Base-by-base conservation (phyloP, 2,797 vertebrate genomes). In the Melanitta fusca region DNA sequence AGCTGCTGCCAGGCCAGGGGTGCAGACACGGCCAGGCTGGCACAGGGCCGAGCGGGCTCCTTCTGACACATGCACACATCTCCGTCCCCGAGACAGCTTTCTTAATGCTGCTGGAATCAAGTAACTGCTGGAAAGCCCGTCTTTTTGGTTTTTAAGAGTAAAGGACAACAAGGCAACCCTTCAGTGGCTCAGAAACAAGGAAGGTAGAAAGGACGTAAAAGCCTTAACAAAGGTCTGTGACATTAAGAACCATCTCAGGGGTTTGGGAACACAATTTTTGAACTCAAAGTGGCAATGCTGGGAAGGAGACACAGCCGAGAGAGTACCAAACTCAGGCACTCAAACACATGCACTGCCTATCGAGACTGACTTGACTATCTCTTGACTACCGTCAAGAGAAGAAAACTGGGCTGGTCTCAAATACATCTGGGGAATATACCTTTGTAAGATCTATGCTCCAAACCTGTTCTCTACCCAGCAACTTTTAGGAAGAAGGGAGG, bases 1-100 rank as follows among this genome's bases (percentile, higher is more conserved):
- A 58, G 68, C 71, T 80, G 80, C 80, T 95, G 73, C 60, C 36
- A 71, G 70, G 47, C 54, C 51, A 90, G 16, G 8, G 21, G 43
- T 30, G 43, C 73, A 88, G 84, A 75, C 6, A 56, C n/a, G 45
- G 13, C 19, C 72, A 41, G 43, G 69, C 57, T 58, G 85, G 71
- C 2, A 7, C 47, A 84, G 47, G 2, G 1, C 41, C 3, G 85
- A 0, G 1, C 0, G 0, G 91, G 34, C 8, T 86, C 85, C 56
- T 43, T 28, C 45, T 75, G 49, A 85, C 51, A 28, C 3, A 6
- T 32, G 49, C 54, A 25, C 49, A 83, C n/a, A 15, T 19, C 25
- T 78, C 85, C 32, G 11, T 19, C 47, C 45, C 38, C 8, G 13
- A 51, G 24, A 10, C 61, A n/a, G 70, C 60, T 75, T 86, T 73